Evolutionary conservation across 1,140 invertebrate species (phyloP).

Genomic region (Ceratina australensis): DNA sequence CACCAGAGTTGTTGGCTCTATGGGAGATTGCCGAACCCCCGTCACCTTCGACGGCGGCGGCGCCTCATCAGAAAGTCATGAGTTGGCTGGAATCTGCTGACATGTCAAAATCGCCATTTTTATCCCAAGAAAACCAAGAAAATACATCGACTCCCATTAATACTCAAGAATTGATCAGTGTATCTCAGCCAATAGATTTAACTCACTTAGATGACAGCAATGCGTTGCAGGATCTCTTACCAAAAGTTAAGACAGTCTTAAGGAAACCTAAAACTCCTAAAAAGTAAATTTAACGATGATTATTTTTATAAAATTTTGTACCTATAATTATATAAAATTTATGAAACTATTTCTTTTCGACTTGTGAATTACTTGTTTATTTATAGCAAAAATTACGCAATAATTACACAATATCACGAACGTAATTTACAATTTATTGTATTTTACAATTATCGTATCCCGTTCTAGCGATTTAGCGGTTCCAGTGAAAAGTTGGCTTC

Average conservation of each 20-base stretch:
- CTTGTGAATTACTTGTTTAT: slow-evolving; percentile 42
- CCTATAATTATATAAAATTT: too few relatives aligned
- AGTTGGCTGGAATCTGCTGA: slow-evolving; percentile 68
- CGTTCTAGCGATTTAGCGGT: slow-evolving; percentile 55
- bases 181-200: slow-evolving; percentile 66
- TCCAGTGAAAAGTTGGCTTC: slow-evolving; percentile 72
- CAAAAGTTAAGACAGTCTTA: slow-evolving; percentile 53
- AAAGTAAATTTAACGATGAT: not conserved
- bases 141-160: slow-evolving; percentile 55
- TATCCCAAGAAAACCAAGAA: slow-evolving; percentile 50
- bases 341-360: not conserved
- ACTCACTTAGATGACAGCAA: slow-evolving; percentile 44
- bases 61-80: slow-evolving; percentile 73
- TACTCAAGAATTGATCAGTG: slow-evolving; percentile 69
- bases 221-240: slow-evolving; percentile 52
- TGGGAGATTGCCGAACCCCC: slow-evolving; percentile 73
- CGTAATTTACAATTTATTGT: slow-evolving; percentile 30
- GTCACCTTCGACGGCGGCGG: slow-evolving; percentile 48
- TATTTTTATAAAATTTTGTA: slow-evolving; percentile 13
- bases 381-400: slow-evolving; percentile 59
- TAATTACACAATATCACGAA: slow-evolving; percentile 40
- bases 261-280: slow-evolving; percentile 41
- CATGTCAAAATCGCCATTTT: slow-evolving; percentile 2
- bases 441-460: slow-evolving; percentile 36
- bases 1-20: slow-evolving; percentile 70